Base-by-base conservation (phyloP, 2,888 invertebrate species). In the Drosophila parthenogenetica region DNA sequence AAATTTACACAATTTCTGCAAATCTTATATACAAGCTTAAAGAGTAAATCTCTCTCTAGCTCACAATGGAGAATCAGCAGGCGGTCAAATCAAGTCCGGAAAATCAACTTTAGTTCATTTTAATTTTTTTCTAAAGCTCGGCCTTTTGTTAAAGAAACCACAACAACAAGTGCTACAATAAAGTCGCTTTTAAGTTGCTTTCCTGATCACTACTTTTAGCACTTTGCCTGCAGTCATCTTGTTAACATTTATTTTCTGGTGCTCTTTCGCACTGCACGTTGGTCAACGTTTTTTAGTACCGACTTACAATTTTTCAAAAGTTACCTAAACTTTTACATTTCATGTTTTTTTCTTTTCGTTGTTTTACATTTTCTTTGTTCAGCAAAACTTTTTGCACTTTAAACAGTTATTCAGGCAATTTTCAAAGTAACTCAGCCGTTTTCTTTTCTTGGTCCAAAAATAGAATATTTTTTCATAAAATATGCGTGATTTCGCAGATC, bases 201-300 rank as follows among this genome's bases (percentile, higher is more conserved):
- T 64, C 58, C 60, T 54, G 54, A 45, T 73, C 51, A 45, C 62
- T 67, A 19, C 57, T 42, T 22, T 53, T 22, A 48, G 49, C 19
- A 16, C 45, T 40, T 25, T 37, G 58, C 53, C 42, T 42, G 22
- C 5, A 53, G 40, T 53, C 51, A 73, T 72, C 85, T 85, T 85
- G 87, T 85, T 85, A 85, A 85, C 89, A 85, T 87, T 89, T 89
- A 79, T 83, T 87, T 79, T 71, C 79, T 62, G 51, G 39, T 63
- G 48, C 68, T 76, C 19, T 69, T 64, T 72, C 25, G 49, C 61
- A 59, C 73, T 54, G 62, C 32, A 32, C 57, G 29, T 17, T 14
- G 40, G 5, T 32, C 10, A 42, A 51, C 19, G 69, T 61, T 66
- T 80, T 70, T 77, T 73, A 68, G 64, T 80, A 62, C 63, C 49